A percentile compares a stretch with the other conserved stretches of the same genome.
These are phyloP conservation scores for Argentina silus DNA, from an alignment of 2,797 vertebrate species.

Conservation along the genomic window DNA sequence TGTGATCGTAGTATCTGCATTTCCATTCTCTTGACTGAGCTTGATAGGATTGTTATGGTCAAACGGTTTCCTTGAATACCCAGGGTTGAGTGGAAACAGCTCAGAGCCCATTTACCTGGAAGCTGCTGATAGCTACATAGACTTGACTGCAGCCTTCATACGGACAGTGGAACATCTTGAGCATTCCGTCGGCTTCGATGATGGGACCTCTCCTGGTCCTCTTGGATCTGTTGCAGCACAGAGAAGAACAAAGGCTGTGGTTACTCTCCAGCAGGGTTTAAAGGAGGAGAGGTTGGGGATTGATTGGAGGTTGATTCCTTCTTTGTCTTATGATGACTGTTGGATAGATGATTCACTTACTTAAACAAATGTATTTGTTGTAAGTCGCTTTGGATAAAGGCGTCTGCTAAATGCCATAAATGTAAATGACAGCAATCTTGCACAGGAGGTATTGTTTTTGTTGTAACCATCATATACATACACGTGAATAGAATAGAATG, in stretches of 20 bases:
- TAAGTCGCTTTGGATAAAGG: no score
- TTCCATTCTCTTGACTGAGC: no score
- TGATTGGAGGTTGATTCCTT: no score
- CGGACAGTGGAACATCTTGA: constrained; percentile 92
- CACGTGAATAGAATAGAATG: no score
- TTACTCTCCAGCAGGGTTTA: neutral
- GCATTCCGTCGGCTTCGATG: constrained; percentile 85
- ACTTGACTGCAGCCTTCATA: constrained; percentile 90
- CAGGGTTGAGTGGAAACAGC: neutral
- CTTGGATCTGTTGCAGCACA: constrained; percentile 74
- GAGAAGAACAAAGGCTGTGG: neutral
- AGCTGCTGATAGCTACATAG: constrained; percentile 89
- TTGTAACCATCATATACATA: neutral
- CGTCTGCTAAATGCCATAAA: no score
- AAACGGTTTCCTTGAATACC: neutral
- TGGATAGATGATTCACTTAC: no score
- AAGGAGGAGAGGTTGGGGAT: neutral
- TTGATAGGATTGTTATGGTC: no score
- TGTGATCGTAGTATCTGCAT: neutral
- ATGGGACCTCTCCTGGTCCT: constrained; percentile 82
- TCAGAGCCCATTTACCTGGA: constrained; percentile 80
- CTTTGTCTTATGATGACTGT: no score
- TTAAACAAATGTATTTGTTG: no score
- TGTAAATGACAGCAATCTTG: no score
- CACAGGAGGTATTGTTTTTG: neutral